These are phyloP conservation scores for Luscinia megarhynchos DNA, from an alignment of 2,797 vertebrate genomes.

Conservation along the genomic window DNA sequence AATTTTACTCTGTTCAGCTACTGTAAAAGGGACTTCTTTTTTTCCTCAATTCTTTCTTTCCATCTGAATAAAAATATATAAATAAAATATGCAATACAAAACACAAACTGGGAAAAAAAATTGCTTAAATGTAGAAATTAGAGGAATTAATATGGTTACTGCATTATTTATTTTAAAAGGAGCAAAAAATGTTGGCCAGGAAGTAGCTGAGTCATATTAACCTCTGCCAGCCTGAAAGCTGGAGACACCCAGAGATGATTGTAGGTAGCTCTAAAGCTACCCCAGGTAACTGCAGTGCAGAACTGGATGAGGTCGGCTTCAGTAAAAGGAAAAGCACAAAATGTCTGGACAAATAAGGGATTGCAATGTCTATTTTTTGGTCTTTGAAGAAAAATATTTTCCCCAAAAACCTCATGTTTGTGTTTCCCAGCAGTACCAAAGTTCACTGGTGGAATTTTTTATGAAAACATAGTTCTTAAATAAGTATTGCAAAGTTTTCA, in stretches of 20 bases:
- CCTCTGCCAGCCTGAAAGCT: background rate
- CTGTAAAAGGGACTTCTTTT: background rate
- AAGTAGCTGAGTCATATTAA: constrained; percentile 18
- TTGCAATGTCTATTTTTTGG: background rate
- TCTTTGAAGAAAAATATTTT: background rate
- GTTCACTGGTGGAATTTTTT: background rate
- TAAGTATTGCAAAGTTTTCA: background rate
- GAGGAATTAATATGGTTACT: background rate
- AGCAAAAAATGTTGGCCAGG: background rate
- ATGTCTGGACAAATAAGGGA: background rate
- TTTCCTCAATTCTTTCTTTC: background rate
- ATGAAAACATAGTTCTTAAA: background rate
- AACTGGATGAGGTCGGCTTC: background rate
- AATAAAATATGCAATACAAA: background rate
- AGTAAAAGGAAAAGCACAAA: background rate
- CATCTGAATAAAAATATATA: background rate
- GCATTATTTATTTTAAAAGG: background rate
- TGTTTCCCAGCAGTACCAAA: background rate
- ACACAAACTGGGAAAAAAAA: background rate
- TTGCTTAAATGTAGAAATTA: background rate
- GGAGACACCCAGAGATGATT: background rate
- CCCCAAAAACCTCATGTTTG: background rate
- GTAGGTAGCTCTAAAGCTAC: background rate
- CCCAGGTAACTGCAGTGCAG: background rate
- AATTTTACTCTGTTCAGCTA: background rate